phyloP scores from a whole-genome alignment of 1,140 invertebrate species.

The Aethina tumida region DNA sequence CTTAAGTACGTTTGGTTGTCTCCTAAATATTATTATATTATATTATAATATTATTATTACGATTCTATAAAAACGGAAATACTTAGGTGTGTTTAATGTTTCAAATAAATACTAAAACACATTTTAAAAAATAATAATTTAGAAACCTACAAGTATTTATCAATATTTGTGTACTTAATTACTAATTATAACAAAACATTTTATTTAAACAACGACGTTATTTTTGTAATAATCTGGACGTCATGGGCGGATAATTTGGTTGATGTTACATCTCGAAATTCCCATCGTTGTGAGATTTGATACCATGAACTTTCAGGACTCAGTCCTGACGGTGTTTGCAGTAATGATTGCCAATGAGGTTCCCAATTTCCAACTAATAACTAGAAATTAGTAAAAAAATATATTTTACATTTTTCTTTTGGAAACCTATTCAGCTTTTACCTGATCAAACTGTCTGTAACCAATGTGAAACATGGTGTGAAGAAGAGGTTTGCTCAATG shows the following conservation, averaged over 20 bases:
- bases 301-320: slow-evolving; percentile 42
- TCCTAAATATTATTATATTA: no score
- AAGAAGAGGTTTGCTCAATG: slow-evolving; percentile 47
- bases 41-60: no score
- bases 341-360: slow-evolving; percentile 43
- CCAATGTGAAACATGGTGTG: slow-evolving; percentile 71
- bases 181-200: no score
- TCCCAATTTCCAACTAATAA: slow-evolving; percentile 30
- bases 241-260: slow-evolving; percentile 13
- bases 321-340: slow-evolving; percentile 44
- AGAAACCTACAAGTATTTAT: no score
- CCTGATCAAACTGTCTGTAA: slow-evolving; percentile 57
- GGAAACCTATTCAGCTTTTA: no score
- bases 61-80: no score
- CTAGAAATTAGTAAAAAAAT: slow-evolving; percentile 4
- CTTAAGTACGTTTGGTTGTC: no score
- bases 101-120: no score
- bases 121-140: no score
- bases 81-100: no score
- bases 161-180: no score
- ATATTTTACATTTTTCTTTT: no score
- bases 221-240: slow-evolving; percentile 21
- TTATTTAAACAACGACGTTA: slow-evolving; percentile 20
- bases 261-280: slow-evolving; percentile 32
- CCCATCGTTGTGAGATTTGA: slow-evolving; percentile 41